A percentile compares a stretch with the other conserved stretches of the same genome.
These are phyloP conservation scores for Drosophila ezoana DNA, from an alignment of 2,888 invertebrate species.

Conservation along the genomic window DNA sequence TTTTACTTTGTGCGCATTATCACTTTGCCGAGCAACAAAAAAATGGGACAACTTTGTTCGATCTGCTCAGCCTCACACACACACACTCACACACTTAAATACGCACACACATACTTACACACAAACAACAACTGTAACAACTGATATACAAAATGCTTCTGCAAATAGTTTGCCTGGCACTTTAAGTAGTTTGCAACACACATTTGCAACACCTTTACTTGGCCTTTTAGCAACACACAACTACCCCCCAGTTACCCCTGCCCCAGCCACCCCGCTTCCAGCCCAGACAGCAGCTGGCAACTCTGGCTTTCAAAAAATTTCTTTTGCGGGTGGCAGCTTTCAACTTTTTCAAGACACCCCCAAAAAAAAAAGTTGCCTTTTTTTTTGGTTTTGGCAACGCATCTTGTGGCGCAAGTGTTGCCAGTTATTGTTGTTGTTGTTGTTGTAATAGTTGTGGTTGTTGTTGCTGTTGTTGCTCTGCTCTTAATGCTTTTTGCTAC, in stretches of 20 bases:
- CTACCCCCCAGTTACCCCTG: not conserved
- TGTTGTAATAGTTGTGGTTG: conserved; percentile 14
- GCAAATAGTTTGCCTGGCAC: conserved; percentile 68
- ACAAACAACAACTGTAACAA: conserved; percentile 10
- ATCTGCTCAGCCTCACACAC: conserved; percentile 44
- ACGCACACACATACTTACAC: conserved; percentile 1
- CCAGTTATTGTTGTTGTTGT: conserved; percentile 31
- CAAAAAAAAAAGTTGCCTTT: conserved; percentile 30
- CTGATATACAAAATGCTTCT: conserved; percentile 47
- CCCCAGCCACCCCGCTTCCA: not conserved
- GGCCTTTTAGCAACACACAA: conserved; percentile 53
- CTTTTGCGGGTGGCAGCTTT: conserved; percentile 51
- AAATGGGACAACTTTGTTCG: conserved; percentile 63
- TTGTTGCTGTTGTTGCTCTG: conserved; percentile 15
- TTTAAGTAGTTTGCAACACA: conserved; percentile 67
- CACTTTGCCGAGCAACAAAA: conserved; percentile 53
- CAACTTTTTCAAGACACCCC: conserved; percentile 45
- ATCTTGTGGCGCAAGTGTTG: conserved; percentile 50
- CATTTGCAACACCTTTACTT: conserved; percentile 70
- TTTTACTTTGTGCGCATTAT: conserved; percentile 76
- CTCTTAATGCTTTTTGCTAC: conserved; percentile 9
- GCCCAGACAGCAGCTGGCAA: conserved; percentile 46
- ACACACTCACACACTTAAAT: not conserved
- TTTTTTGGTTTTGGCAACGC: conserved; percentile 30
- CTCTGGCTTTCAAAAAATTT: conserved; percentile 41